Evolutionary conservation across 2,888 invertebrate genomes (phyloP), one percentile per base, ranked within the genome.

Genomic region (Arrhopalites spinosus): DNA sequence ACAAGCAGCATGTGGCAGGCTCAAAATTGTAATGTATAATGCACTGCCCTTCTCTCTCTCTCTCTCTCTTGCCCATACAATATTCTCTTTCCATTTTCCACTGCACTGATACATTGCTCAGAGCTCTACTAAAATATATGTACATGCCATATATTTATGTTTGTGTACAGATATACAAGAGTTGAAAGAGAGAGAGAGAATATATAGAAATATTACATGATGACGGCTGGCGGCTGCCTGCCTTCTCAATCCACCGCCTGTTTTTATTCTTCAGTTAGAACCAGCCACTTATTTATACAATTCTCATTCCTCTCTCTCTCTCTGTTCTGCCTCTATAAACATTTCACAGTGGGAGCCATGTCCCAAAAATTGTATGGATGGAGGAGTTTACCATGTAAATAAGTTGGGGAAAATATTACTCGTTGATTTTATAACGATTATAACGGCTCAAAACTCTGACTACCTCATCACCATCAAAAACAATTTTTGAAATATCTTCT

Each of bases 151-250:
- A 50, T 50, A 8, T 50, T n/a, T 2, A 50, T 50, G 50, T 15
- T n/a, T 5, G n/a, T 36, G 36, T 36, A 7, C 36, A 36, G 36
- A 36, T n/a, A 36, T 36, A 36, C 36, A 36, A 36, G 36, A 36
- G 36, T n/a, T n/a, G n/a, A n/a, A n/a, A 36, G 36, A 36, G 36
- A 36, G 36, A 11, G 36, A 36, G n/a, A n/a, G n/a, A n/a, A n/a
- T n/a, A n/a, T n/a, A n/a, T n/a, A n/a, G n/a, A n/a, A n/a, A n/a
- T n/a, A n/a, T n/a, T n/a, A n/a, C n/a, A 36, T 36, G 43, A 45
- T 67, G 66, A 67, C 66, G 45, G 45, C 45, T 67, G 66, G 45
- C 45, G 45, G 23, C 66, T 36, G 43, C 59, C 59, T 59, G n/a
- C 27, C 64, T 64, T 36, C 29, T 64, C 43, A 27, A 23, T 15